Evolutionary conservation across 2,797 vertebrate species (phyloP).

Genomic region (Fistularia commersonii): DNA sequence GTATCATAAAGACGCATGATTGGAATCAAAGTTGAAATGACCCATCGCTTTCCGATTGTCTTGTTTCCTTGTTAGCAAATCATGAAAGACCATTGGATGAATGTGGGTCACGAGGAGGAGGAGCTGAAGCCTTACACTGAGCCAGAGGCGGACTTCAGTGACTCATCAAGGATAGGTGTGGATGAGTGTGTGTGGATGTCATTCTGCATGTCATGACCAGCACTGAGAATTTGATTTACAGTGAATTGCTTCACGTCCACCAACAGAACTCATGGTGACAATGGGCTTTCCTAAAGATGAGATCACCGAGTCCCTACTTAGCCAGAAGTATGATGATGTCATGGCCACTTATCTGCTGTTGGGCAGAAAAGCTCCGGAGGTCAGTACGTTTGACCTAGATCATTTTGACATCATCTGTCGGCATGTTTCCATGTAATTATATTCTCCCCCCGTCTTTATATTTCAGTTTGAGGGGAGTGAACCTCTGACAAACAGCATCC

Average conservation of each 20-base stretch:
- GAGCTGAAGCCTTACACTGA: constrained; percentile 92
- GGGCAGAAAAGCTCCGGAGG: constrained; percentile 94
- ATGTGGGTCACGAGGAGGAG: constrained; percentile 94
- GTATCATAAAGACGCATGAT: constrained; percentile 8
- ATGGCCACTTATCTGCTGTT: constrained; percentile 97
- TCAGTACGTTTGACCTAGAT: constrained; percentile 28
- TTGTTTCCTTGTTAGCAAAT: constrained; percentile 84
- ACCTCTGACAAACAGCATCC: constrained; percentile 84
- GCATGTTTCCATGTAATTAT: neutral
- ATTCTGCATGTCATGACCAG: neutral
- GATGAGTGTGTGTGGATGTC: constrained; percentile 54
- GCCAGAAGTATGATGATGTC: constrained; percentile 93
- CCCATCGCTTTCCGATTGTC: constrained; percentile 3
- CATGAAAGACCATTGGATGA: constrained; percentile 99
- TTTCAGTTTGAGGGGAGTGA: constrained; percentile 93
- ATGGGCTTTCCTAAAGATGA: constrained; percentile 98
- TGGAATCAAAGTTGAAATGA: constrained; percentile 2
- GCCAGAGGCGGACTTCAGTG: constrained; percentile 90
- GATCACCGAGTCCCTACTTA: constrained; percentile 89
- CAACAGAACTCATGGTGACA: constrained; percentile 92
- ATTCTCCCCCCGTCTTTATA: neutral
- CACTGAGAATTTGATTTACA: neutral
- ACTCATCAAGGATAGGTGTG: constrained; percentile 90
- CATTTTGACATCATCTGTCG: constrained; percentile 9
- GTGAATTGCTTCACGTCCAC: constrained; percentile 3